Percentiles rank a stretch among this genome's conserved stretches.
Conservation (phyloP, 2,888 invertebrate species). For the Conchocele bisecta region DNA sequence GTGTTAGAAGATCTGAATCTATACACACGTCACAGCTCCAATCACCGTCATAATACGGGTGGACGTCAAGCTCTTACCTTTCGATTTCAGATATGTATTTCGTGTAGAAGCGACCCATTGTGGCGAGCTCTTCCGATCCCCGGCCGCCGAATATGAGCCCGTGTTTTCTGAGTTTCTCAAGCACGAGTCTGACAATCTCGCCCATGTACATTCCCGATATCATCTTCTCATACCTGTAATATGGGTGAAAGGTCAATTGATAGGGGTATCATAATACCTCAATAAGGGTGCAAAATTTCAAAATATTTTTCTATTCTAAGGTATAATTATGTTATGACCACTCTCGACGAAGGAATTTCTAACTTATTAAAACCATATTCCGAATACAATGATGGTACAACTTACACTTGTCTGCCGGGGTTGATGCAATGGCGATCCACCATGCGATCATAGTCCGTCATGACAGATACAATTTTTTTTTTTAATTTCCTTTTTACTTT, state of each 20-base stretch:
- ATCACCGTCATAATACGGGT: too few species aligned
- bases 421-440: constrained; percentile 93
- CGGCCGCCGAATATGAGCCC: constrained; percentile 92
- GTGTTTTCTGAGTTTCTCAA: constrained; percentile 89
- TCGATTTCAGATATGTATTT: constrained; percentile 99
- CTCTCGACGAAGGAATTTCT: too few species aligned
- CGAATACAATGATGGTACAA: too few species aligned
- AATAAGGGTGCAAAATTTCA: too few species aligned
- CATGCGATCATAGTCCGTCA: constrained; percentile 89
- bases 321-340: too few species aligned
- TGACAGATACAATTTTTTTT: too few species aligned
- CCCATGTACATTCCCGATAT: constrained; percentile 99
- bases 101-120: constrained; percentile 94
- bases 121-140: constrained; percentile 90
- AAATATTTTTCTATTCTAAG: too few species aligned
- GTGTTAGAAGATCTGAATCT: too few species aligned
- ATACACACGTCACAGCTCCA: too few species aligned
- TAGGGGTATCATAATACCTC: not conserved
- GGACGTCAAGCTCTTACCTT: constrained; percentile 85
- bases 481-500: too few species aligned
- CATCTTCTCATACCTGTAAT: constrained; percentile 92
- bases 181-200: constrained; percentile 93
- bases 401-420: constrained; percentile 87
- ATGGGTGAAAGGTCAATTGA: not conserved
- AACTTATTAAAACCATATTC: too few species aligned